Base-by-base conservation (phyloP, 2,113 vertebrate species). In the Urocynchramus pylzowi region DNA sequence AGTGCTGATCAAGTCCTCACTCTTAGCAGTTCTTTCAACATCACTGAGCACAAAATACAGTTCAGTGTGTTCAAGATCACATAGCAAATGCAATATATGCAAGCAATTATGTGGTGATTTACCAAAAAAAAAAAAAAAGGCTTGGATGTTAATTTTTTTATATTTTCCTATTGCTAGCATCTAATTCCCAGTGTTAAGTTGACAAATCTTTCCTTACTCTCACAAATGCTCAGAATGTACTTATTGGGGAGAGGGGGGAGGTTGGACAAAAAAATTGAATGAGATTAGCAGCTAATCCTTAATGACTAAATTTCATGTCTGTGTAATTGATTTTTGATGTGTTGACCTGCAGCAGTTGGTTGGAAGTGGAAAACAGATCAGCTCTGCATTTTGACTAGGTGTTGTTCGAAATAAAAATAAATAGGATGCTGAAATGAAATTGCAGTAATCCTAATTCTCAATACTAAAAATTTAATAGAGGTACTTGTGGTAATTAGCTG, bases 401-500 rank as follows among this genome's bases (percentile, higher is more conserved):
- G 97, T 59, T 63, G 50, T 97, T 96, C 84, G 77, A 97, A 97
- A 97, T 96, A 97, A 95, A 98, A 98, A 97, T 93, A 97, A 96
- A 96, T 95, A 60, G 87, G 92, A 84, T 94, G 93, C 96, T 93
- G 91, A 95, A 97, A 97, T 95, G 95, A 97, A 97, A 97, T 96
- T 95, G 79, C 93, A 95, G 70, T 97, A 96, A 97, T 98, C 96
- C 95, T 96, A 96, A 93, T 84, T 95, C 97, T 93, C 88, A 96
- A 93, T 97, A 91, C 96, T 96, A 97, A 98, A 97, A 97, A 87
- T 95, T 95, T 98, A 98, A 97, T 97, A 96, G 95, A 92, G 91
- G 95, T 95, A 97, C 97, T 98, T 93, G 91, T 93, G 93, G 87
- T 97, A 98, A 98, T 98, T 98, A 98, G 96, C 94, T 96, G 95